phyloP scores from a whole-genome alignment of 30 jellyfish, hydroid and myxozoan genomes.

The Kudoa iwatai region DNA sequence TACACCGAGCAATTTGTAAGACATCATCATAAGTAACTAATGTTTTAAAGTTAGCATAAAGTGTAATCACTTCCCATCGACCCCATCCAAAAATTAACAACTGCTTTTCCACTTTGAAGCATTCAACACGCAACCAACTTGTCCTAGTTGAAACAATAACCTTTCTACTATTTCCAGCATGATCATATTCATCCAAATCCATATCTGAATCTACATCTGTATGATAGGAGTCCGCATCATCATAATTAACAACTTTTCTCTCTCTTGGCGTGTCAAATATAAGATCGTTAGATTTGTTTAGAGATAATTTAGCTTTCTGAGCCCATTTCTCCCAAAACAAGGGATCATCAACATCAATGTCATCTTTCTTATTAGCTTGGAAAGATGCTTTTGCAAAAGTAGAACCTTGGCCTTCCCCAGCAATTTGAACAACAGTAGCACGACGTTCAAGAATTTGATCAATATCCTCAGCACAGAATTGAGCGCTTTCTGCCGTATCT shows the following conservation, averaged over 20 bases:
- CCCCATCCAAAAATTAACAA: constrained; percentile 66
- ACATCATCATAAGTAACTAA: constrained; percentile 13
- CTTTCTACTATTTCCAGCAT: constrained; percentile 18
- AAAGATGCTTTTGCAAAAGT: constrained; percentile 48
- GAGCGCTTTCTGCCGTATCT: constrained; percentile 32
- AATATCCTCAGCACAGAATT: constrained; percentile 81
- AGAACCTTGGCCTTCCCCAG: constrained; percentile 80
- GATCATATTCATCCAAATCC: constrained; percentile 2
- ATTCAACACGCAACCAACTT: constrained; percentile 75
- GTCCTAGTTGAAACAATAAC: constrained; percentile 16
- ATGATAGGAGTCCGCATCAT: constrained; percentile 48
- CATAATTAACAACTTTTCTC: constrained; percentile 45
- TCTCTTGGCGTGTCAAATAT: constrained; percentile 46
- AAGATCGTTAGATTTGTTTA: constrained; percentile 2
- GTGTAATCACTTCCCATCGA: constrained; percentile 32
- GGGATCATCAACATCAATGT: constrained; percentile 70
- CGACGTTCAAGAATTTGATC: constrained; percentile 57
- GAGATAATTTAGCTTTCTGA: constrained; percentile 14
- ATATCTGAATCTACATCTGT: constrained; percentile 44
- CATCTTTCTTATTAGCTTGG: constrained; percentile 3
- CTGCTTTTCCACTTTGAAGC: constrained; percentile 58
- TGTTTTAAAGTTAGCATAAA: constrained; percentile 18
- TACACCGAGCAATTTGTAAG: constrained; percentile 29
- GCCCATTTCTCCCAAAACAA: constrained; percentile 97
- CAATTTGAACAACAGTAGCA: constrained; percentile 28